phyloP scores from a whole-genome alignment of 2,888 invertebrate genomes.

The Allacma fusca region DNA sequence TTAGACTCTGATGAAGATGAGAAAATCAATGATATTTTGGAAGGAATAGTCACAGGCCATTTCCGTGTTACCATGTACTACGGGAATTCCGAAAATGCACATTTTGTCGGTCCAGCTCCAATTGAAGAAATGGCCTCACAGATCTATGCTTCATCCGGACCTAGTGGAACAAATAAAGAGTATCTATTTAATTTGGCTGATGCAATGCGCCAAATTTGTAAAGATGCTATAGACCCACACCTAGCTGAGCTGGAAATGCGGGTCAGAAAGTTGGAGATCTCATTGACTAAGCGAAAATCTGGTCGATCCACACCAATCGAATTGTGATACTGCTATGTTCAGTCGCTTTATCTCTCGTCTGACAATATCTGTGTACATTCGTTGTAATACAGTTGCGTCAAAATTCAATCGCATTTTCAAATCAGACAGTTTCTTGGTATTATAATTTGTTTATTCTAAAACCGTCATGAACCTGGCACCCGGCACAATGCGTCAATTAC shows the following conservation, averaged over 20 bases:
- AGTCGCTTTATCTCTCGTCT: no score
- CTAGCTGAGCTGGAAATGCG: conserved; percentile 76
- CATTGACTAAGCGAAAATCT: conserved; percentile 1
- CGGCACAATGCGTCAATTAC: no score
- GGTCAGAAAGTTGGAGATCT: conserved; percentile 64
- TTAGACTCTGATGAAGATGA: conserved; percentile 23
- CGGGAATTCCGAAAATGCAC: conserved; percentile 81
- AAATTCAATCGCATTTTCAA: no score
- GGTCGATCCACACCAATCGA: conserved; percentile 39
- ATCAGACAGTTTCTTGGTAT: no score
- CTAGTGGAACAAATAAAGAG: conserved; percentile 90
- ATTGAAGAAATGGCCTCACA: conserved; percentile 81
- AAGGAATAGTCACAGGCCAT: conserved; percentile 63
- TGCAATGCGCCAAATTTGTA: conserved; percentile 78
- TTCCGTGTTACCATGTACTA: conserved; percentile 82
- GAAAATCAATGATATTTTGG: conserved; percentile 16
- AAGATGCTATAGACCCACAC: conserved; percentile 78
- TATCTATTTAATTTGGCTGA: conserved; percentile 86
- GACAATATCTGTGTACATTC: no score
- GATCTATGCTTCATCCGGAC: conserved; percentile 77
- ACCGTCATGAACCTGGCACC: no score
- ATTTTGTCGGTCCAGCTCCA: conserved; percentile 79
- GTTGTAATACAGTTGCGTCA: no score
- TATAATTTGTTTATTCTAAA: no score
- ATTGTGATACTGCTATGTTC: conserved; percentile 30